Evolutionary conservation across 2,797 vertebrate genomes (phyloP).

Genomic region (Cyprinodon diabolis): DNA sequence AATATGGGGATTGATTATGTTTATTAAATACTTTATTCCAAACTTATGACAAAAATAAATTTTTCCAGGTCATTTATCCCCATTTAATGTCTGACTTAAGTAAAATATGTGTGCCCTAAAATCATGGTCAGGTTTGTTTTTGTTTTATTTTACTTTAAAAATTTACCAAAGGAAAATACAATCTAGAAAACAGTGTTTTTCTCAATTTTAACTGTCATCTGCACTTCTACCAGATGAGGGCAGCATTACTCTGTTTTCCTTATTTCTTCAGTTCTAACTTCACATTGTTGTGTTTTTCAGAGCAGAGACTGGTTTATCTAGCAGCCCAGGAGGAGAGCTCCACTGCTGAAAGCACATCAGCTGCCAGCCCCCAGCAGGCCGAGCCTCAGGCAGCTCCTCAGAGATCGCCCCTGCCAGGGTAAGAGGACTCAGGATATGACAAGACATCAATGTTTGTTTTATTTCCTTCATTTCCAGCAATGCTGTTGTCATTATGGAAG

Average conservation of each 20-base stretch:
- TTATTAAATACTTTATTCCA: background rate
- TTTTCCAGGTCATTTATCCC: background rate
- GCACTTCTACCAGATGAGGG: conserved; percentile 43
- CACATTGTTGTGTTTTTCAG: conserved; percentile 64
- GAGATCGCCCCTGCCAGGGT: conserved; percentile 88
- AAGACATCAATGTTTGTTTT: conserved; percentile 30
- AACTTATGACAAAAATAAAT: background rate
- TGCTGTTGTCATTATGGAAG: conserved; percentile 4
- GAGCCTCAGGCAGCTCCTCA: conserved; percentile 87
- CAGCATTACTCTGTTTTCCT: conserved; percentile 12
- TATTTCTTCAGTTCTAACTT: conserved; percentile 13
- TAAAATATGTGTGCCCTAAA: background rate
- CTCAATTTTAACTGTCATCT: background rate
- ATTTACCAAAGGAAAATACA: background rate
- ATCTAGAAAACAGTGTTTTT: background rate
- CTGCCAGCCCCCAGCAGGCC: conserved; percentile 84
- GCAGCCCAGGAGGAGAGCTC: conserved; percentile 88
- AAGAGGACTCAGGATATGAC: conserved; percentile 51
- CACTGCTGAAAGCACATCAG: conserved; percentile 78
- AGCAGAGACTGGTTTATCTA: conserved; percentile 92
- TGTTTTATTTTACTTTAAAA: background rate
- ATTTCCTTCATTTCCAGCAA: conserved; percentile 22
- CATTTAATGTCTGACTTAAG: background rate
- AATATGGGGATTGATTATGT: background rate
- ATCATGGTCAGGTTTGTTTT: background rate